These are phyloP conservation scores for Eulemur rufifrons DNA, from an alignment of 2,113 vertebrate genomes.

Conservation along the genomic window DNA sequence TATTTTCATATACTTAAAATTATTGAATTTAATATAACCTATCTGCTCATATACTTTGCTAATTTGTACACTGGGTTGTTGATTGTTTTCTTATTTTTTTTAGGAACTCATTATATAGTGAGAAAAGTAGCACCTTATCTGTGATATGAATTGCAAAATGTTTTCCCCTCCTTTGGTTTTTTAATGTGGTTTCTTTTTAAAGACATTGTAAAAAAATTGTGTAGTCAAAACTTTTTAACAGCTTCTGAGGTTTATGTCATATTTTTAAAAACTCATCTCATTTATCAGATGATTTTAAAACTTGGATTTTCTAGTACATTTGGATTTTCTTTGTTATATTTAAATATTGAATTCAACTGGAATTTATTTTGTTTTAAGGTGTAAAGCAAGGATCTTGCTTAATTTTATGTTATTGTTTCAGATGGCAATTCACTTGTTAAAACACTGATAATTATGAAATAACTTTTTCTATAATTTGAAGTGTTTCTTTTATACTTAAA, in stretches of 20 bases:
- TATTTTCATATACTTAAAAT: not conserved
- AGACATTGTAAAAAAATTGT: not conserved
- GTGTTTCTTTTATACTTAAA: not conserved
- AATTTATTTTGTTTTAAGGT: not conserved
- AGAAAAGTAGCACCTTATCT: not conserved
- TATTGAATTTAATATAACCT: not conserved
- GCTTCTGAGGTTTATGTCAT: not conserved
- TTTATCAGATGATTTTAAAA: not conserved
- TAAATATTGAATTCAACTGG: not conserved
- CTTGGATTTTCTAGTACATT: not conserved
- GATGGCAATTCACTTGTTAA: not conserved
- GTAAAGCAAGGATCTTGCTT: not conserved
- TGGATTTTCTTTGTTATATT: not conserved
- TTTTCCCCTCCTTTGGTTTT: not conserved
- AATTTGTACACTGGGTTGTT: not conserved
- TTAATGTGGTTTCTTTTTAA: not conserved
- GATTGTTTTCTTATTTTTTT: not conserved
- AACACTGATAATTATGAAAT: not conserved
- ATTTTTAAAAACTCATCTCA: not conserved
- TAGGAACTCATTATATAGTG: not conserved
- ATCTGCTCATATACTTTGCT: not conserved
- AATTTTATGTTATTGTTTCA: constrained; percentile 3
- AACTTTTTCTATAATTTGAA: not conserved
- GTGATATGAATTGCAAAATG: not conserved
- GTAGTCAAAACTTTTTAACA: not conserved